Evolutionary conservation across 1,140 invertebrate genomes (phyloP).

Genomic region (Bursaphelenchus mucronatus): DNA sequence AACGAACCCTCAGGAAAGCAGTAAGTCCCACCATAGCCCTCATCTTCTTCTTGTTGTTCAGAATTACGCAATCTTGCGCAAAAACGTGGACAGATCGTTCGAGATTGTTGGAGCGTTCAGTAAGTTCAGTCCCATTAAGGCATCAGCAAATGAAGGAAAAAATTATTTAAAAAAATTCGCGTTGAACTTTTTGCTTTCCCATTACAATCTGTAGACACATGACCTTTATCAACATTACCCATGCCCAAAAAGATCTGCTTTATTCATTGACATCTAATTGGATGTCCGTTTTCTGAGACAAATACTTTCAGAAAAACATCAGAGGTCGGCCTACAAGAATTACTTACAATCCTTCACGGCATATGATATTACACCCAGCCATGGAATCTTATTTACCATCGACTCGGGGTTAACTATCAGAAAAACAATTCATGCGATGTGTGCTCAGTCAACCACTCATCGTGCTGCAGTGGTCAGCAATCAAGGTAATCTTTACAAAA

Average conservation of each 20-base stretch:
- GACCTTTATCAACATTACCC: no score
- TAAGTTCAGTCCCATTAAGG: conserved; percentile 23
- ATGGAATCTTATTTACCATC: conserved; percentile 42
- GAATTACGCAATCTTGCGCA: conserved; percentile 46
- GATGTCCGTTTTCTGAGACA: not conserved
- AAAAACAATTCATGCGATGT: conserved; percentile 18
- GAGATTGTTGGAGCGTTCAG: conserved; percentile 42
- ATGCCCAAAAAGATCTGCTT: no score
- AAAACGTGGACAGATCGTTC: conserved; percentile 36
- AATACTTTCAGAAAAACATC: conserved; percentile 29
- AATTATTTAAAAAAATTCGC: not conserved
- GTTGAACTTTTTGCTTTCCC: no score
- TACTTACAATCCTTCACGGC: conserved; percentile 46
- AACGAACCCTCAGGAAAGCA: conserved; percentile 34
- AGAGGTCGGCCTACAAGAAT: conserved; percentile 35
- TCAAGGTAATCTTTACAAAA: not conserved
- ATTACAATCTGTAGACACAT: no score
- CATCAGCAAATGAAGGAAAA: not conserved
- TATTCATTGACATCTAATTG: not conserved
- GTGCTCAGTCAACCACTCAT: conserved; percentile 1
- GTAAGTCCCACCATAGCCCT: conserved; percentile 1
- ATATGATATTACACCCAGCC: conserved; percentile 40
- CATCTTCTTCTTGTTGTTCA: conserved; percentile 20
- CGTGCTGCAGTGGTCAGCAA: not conserved
- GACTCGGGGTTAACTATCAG: conserved; percentile 26